Conservation (phyloP, 2,113 vertebrate species). For the Stegostoma tigrinum region DNA sequence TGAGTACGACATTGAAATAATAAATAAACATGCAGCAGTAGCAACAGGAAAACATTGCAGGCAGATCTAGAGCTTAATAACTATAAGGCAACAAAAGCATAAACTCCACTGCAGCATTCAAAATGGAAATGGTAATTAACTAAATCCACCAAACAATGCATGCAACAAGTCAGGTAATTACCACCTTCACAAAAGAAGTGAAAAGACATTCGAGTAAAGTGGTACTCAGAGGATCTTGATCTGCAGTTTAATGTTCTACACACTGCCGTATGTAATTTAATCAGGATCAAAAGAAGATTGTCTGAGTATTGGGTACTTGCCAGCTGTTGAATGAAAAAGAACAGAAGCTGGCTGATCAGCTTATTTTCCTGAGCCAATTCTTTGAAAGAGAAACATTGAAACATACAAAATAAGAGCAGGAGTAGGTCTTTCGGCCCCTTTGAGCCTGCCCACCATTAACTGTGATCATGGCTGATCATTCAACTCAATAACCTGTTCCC, state of each 20-base stretch:
- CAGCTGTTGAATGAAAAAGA: not conserved
- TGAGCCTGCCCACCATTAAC: no score
- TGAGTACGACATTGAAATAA: not conserved
- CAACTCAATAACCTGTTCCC: no score
- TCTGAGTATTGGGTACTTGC: not conserved
- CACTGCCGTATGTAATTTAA: not conserved
- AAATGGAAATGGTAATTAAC: not conserved
- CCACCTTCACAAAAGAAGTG: no score
- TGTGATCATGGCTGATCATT: no score
- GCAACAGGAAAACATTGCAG: not conserved
- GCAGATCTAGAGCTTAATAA: not conserved
- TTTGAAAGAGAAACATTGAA: not conserved
- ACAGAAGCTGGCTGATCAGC: not conserved
- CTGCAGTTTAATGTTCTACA: not conserved
- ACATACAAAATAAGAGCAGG: no score
- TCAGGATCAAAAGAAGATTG: not conserved
- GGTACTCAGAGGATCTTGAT: not conserved
- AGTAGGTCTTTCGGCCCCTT: no score
- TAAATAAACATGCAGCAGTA: not conserved
- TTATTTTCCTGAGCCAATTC: not conserved
- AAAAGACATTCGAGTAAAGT: not conserved
- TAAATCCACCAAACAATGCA: not conserved
- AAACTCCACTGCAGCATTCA: not conserved
- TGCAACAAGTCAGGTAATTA: not conserved
- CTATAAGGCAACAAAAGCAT: not conserved